Percentiles rank a stretch among this genome's conserved stretches.
Conservation (phyloP, 2,888 invertebrate genomes). For the Entomobrya multifasciata region DNA sequence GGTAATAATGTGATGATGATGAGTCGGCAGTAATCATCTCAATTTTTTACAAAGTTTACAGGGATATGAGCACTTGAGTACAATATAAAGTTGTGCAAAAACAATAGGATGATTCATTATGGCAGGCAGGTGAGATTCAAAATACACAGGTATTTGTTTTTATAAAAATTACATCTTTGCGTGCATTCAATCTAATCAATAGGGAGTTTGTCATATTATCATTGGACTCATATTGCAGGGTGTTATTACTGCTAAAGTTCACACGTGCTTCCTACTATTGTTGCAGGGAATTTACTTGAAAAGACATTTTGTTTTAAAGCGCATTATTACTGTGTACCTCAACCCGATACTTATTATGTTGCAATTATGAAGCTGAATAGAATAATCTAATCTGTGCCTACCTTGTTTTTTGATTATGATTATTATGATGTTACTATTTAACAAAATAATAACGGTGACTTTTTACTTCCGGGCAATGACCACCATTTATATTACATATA, state of each 20-base stretch:
- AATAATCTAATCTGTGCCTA: background rate
- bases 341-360: background rate
- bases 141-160: background rate
- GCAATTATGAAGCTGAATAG: background rate
- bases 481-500: background rate
- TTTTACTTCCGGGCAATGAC: constrained; percentile 35
- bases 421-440: constrained; percentile 29
- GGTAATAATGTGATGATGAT: no score
- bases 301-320: background rate
- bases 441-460: constrained; percentile 15
- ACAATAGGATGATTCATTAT: constrained; percentile 15
- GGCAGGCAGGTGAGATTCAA: background rate
- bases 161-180: constrained; percentile 8
- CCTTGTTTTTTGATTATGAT: background rate
- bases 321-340: background rate
- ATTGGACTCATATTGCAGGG: no score
- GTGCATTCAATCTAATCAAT: background rate
- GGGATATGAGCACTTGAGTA: constrained; percentile 7
- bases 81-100: constrained; percentile 10
- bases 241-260: constrained; percentile 16
- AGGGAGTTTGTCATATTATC: no score
- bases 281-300: no score
- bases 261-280: constrained; percentile 50
- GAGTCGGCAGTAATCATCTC: background rate
- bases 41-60: background rate